A percentile compares a stretch with the other conserved stretches of the same genome.
These are phyloP conservation scores for Solenopsis invicta DNA, from an alignment of 1,140 invertebrate species.

Conservation along the genomic window DNA sequence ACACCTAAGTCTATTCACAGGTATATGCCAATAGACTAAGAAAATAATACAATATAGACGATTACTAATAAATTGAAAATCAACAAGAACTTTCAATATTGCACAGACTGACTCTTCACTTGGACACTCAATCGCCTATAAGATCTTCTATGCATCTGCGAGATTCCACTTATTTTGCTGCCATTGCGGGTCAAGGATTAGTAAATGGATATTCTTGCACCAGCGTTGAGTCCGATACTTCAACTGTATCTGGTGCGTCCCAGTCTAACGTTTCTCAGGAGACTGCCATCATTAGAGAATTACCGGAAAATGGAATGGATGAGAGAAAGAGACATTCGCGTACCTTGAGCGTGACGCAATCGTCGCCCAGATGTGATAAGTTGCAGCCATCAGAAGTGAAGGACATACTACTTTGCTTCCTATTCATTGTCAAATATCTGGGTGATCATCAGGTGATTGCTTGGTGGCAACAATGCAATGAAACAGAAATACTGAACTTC, in stretches of 20 bases:
- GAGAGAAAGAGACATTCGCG: conserved; percentile 84
- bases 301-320: conserved; percentile 80
- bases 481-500: conserved; percentile 92
- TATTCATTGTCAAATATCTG: conserved; percentile 96
- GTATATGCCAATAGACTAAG: conserved; percentile 74
- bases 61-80: conserved; percentile 14
- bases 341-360: conserved; percentile 88
- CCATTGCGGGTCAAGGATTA: conserved; percentile 92
- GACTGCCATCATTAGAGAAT: conserved; percentile 88
- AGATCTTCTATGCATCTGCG: conserved; percentile 89
- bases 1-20: conserved; percentile 86
- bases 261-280: conserved; percentile 89
- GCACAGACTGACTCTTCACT: conserved; percentile 87
- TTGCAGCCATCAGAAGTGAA: conserved; percentile 92
- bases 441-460: conserved; percentile 95
- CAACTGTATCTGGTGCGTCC: conserved; percentile 88
- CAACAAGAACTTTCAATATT: conserved; percentile 52
- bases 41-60: conserved; percentile 34
- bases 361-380: conserved; percentile 90
- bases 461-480: conserved; percentile 95
- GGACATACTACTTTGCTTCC: conserved; percentile 95
- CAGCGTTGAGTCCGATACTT: conserved; percentile 90
- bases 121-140: conserved; percentile 88
- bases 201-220: conserved; percentile 87
- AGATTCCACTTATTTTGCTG: conserved; percentile 92